Percentiles rank a stretch among this genome's conserved stretches.
Conservation (phyloP, 2,888 invertebrate species). For the Eupeodes latifasciatus region DNA sequence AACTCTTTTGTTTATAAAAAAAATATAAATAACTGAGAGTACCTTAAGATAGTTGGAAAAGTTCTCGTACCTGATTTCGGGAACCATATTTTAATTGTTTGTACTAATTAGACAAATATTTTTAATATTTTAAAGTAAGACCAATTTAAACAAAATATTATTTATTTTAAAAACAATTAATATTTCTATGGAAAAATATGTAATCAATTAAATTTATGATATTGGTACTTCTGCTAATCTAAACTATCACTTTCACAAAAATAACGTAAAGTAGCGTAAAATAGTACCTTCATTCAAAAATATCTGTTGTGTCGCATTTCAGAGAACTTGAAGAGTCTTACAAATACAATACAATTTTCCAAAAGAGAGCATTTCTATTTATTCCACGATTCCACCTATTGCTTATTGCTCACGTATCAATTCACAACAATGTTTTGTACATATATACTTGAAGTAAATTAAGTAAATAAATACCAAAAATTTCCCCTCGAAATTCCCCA, state of each 20-base stretch:
- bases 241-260: not conserved
- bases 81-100: too few species aligned
- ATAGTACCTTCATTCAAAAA: not conserved
- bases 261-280: not conserved
- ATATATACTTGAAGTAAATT: conserved; percentile 23
- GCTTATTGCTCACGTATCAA: conserved; percentile 5
- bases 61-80: too few species aligned
- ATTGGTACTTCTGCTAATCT: too few species aligned
- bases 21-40: too few species aligned
- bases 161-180: too few species aligned
- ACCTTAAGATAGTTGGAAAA: too few species aligned
- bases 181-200: too few species aligned
- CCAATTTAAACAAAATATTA: too few species aligned
- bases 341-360: not conserved
- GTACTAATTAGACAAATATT: too few species aligned
- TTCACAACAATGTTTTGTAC: too few species aligned
- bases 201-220: too few species aligned
- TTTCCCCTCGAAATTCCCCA: conserved; percentile 58
- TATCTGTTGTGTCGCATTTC: conserved; percentile 84
- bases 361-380: conserved; percentile 16
- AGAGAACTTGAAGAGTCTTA: not conserved
- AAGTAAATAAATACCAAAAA: conserved; percentile 3
- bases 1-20: not conserved
- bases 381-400: conserved; percentile 33
- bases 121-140: too few species aligned